Base-by-base conservation (phyloP, 2,888 invertebrate species). In the Ptilodon capucinus region DNA sequence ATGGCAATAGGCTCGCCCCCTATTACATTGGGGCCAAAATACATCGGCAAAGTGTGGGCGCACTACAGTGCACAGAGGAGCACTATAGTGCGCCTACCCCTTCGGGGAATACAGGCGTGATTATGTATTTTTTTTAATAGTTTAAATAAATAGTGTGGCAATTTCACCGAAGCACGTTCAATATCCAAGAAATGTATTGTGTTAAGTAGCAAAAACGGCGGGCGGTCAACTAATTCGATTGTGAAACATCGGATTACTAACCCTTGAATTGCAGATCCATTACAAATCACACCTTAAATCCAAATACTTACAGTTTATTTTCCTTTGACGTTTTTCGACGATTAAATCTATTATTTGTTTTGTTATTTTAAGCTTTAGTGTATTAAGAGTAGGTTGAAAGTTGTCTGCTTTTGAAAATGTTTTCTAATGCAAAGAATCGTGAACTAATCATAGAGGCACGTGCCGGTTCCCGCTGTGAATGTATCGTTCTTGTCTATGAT, bases 211-310 rank as follows among this genome's bases (percentile, higher is more conserved):
- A 86, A 83, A 84, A 86, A 80, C 88, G 74, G 66, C 81, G 76
- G 88, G 88, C 60, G 86, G 85, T 89, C 86, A 81, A 74, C 80
- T 84, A 86, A 88, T 87, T 85, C 76, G 73, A 82, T 82, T 76
- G 77, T 74, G 68, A 79, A 78, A 36, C 72, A 67, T 51, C 46
- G 76, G 65, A 76, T 79, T 75, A 76, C 54, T 56, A 59, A 63
- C 66, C 60, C 64, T 62, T 57, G 57, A 45, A 19, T 39, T 35
- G 14, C 42, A 0, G 8, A 17, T 8, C 2, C 46, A 50, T 28
- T 18, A 25, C 13, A 66, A 66, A 66, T 47, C 44, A 8, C 40
- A 53, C 64, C 67, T 11, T 18, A 18, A 4, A 2, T 3, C 11
- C 16, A 18, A 18, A 0, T 18, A 4, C 17, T 36, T 36, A 18